Percentiles rank a stretch among this genome's conserved stretches.
Evolutionary conservation across 1,140 invertebrate genomes (phyloP).

Genomic region (Heterodera schachtii): DNA sequence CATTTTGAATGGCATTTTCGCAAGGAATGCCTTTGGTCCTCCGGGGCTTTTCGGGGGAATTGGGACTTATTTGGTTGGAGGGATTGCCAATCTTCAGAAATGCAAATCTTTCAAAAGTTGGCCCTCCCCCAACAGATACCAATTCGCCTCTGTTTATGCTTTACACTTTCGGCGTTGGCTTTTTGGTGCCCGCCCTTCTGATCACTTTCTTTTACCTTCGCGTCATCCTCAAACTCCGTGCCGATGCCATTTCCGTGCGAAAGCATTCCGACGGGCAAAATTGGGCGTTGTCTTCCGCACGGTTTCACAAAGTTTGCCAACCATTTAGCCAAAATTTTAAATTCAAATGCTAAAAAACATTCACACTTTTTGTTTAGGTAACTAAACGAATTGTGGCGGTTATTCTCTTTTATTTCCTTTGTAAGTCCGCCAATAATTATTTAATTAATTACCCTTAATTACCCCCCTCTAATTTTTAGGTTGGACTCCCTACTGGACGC

Average conservation of each 20-base stretch:
- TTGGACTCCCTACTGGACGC: slow-evolving; percentile 63
- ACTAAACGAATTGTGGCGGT: slow-evolving; percentile 64
- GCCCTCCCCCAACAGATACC: slow-evolving; percentile 28
- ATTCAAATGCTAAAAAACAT: neutral
- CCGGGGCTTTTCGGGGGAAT: too few relatives aligned
- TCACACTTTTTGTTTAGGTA: slow-evolving; percentile 23
- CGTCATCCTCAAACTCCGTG: slow-evolving; percentile 40
- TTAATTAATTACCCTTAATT: neutral
- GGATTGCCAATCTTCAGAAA: too few relatives aligned
- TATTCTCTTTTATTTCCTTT: slow-evolving; percentile 64
- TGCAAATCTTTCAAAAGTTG: too few relatives aligned
- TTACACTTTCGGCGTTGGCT: slow-evolving; percentile 62
- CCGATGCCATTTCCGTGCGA: slow-evolving; percentile 43
- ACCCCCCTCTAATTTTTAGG: neutral
- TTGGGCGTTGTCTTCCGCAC: slow-evolving; percentile 19
- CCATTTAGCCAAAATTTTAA: neutral
- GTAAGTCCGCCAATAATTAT: slow-evolving; percentile 13
- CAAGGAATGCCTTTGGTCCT: too few relatives aligned
- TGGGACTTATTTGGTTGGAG: too few relatives aligned
- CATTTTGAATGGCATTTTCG: too few relatives aligned
- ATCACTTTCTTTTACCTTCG: slow-evolving; percentile 60
- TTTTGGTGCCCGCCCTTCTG: slow-evolving; percentile 57
- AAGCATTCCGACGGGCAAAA: slow-evolving; percentile 39
- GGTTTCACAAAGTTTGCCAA: slow-evolving; percentile 55
- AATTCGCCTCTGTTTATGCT: slow-evolving; percentile 55